A percentile compares a stretch with the other conserved stretches of the same genome.
Evolutionary conservation across 2,113 vertebrate genomes (phyloP).

Genomic region (Fregata magnificens): DNA sequence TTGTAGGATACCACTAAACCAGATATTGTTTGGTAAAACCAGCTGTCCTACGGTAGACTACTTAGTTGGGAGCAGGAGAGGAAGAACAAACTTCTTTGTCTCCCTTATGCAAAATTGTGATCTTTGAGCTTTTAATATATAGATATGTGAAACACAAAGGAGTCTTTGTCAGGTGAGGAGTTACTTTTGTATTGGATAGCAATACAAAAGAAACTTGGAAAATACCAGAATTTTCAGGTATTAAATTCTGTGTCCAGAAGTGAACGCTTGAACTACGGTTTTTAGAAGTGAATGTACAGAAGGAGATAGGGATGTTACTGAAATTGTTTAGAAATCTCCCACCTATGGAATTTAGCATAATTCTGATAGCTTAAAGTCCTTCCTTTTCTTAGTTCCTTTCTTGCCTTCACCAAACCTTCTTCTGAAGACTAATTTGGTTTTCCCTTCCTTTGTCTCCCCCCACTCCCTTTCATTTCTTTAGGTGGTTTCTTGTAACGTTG

Average conservation of each 20-base stretch:
- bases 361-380: not conserved
- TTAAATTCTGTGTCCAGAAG: not conserved
- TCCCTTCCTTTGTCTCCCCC: not conserved
- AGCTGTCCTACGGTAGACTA: not conserved
- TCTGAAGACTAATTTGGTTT: not conserved
- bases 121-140: not conserved
- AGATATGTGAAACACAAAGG: not conserved
- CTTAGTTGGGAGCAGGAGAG: not conserved
- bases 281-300: not conserved
- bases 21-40: not conserved
- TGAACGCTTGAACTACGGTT: rapidly evolving
- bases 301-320: not conserved
- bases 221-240: not conserved
- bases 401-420: not conserved
- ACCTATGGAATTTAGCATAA: not conserved
- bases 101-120: not conserved
- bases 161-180: not conserved
- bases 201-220: not conserved
- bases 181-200: not conserved
- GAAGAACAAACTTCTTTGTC: not conserved
- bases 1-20: not conserved
- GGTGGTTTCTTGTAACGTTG: constrained; percentile 82
- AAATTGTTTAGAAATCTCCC: not conserved
- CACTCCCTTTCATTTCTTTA: constrained; percentile 19
- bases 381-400: not conserved